phyloP scores from a whole-genome alignment of 2,888 invertebrate species.

The Hirtodrosophila histrioides region DNA sequence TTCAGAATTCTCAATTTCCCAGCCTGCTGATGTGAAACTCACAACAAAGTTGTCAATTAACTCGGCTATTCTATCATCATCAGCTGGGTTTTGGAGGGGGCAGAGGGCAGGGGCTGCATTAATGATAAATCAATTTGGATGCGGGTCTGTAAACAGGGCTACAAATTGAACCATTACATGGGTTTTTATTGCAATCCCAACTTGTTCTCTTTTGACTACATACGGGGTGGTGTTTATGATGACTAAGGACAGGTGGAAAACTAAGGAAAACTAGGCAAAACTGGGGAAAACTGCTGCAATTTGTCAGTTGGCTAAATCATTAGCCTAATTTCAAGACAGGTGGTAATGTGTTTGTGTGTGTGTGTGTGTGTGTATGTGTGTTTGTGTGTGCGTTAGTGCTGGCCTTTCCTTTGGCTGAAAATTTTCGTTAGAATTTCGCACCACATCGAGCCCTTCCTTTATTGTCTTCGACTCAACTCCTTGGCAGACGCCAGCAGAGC shows the following conservation, averaged over 20 bases:
- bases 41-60: conserved; percentile 28
- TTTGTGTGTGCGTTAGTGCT: conserved; percentile 51
- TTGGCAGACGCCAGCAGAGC: conserved; percentile 69
- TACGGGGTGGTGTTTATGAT: conserved; percentile 35
- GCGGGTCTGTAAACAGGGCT: conserved; percentile 34
- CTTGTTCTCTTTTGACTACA: conserved; percentile 43
- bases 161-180: conserved; percentile 71
- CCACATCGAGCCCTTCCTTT: conserved; percentile 50
- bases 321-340: conserved; percentile 63
- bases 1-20: neutral
- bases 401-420: conserved; percentile 56
- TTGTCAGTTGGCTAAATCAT: conserved; percentile 71
- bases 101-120: neutral
- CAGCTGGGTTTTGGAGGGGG: neutral
- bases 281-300: conserved; percentile 65
- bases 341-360: neutral
- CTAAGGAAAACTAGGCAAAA: neutral
- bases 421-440: conserved; percentile 55
- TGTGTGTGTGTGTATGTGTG: conserved; percentile 1
- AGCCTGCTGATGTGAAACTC: conserved; percentile 27
- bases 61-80: conserved; percentile 19
- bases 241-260: conserved; percentile 43
- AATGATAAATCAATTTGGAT: conserved; percentile 56
- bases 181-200: conserved; percentile 43
- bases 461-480: conserved; percentile 56